phyloP scores from a whole-genome alignment of 2,113 vertebrate species.

The Tragulus kanchil region DNA sequence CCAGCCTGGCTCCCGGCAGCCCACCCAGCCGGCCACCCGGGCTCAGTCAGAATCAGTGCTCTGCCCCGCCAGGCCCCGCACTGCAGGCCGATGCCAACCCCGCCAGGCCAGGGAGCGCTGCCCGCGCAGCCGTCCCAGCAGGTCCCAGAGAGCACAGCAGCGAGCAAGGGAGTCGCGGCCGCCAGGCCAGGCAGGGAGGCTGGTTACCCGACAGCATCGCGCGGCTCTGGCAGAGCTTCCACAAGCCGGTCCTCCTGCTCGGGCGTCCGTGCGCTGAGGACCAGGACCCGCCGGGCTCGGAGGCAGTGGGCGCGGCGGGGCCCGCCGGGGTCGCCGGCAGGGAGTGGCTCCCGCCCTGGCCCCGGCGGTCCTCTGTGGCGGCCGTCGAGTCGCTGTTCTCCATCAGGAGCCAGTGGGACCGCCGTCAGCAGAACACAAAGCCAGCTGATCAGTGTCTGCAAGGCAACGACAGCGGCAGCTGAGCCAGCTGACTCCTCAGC shows the following conservation, averaged over 20 bases:
- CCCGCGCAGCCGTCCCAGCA: not conserved
- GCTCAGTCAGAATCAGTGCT: not conserved
- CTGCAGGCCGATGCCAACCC: not conserved
- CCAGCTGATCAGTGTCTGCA: not conserved
- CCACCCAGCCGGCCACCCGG: fast-evolving
- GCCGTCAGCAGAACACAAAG: slow-evolving; percentile 25
- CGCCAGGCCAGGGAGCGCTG: fast-evolving
- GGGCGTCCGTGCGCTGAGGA: slow-evolving; percentile 78
- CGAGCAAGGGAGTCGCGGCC: not conserved
- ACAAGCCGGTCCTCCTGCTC: slow-evolving; percentile 83
- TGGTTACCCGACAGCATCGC: slow-evolving; percentile 87
- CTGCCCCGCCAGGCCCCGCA: not conserved
- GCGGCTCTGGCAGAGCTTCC: slow-evolving; percentile 84
- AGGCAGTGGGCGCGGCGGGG: fast-evolving
- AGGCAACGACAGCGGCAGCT: not conserved
- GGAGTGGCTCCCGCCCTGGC: not conserved
- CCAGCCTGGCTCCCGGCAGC: not conserved
- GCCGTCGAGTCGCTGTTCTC: not conserved
- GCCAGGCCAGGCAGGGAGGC: not conserved
- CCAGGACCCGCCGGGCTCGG: slow-evolving; percentile 85
- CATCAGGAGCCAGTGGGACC: slow-evolving; percentile 42
- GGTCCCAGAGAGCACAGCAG: not conserved
- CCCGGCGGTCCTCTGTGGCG: not conserved
- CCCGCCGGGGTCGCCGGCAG: fast-evolving
- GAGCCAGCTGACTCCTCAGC: not conserved